Evolutionary conservation across 2,797 vertebrate species (phyloP), one percentile per base, ranked within the genome.

Genomic region (Sorex maritimensis): DNA sequence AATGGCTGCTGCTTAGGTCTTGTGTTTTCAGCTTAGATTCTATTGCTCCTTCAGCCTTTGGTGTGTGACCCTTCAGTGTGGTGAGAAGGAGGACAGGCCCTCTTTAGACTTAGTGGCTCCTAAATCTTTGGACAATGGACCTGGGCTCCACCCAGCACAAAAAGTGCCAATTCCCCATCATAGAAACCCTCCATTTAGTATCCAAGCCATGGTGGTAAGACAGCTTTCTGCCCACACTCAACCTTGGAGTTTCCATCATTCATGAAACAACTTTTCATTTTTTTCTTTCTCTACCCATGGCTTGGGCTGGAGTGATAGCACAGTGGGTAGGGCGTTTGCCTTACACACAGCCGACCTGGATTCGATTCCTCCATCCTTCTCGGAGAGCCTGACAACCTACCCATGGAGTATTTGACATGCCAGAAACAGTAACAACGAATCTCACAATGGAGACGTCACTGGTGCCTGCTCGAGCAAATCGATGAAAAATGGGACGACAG

Each of bases 191-290:
- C 88, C 93, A 75, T 81, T 38, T 95, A 92, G 80, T 44, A 73
- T 44, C 69, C 11, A 46, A 79, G 28, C 67, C 80, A 28, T 9
- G 15, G 28, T 75, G 78, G 41, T 65, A 67, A 38, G 71, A 92
- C 79, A 61, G 81, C 77, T 38, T 77, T 73, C 80, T 90, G 92
- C 86, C 68, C 78, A 28, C 63, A 77, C 83, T 78, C 91, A 84
- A 92, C 63, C n/a, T 67, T 4, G 44, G 86, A 93, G 63, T 78
- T 96, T 96, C 96, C 92, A 88, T 95, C 90, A 95, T 96, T 96
- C 89, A 96, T 97, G 94, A 97, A 97, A 96, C 44, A 93, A 95
- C 86, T 87, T 95, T 96, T 95, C 93, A 94, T 95, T 95, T 96
- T 75, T 19, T 28, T 63, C 73, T 24, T 63, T 95, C 41, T 95